Evolutionary conservation across 1,140 invertebrate genomes (phyloP).

Genomic region (Aphaenogaster floridana): DNA sequence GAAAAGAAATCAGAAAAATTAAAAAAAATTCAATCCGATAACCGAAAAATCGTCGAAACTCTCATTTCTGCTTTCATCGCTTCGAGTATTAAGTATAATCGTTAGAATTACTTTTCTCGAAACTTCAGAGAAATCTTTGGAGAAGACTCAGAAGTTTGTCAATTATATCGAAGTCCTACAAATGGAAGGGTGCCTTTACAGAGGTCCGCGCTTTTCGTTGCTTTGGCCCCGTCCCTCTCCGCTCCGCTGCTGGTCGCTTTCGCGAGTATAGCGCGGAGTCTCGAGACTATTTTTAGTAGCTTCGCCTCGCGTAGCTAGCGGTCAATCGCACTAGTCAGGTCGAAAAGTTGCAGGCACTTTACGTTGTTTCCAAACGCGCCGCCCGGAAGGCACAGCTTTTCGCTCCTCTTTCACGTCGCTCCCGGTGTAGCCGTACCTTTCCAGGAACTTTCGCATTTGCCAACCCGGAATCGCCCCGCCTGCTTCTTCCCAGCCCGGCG

Average conservation of each 20-base stretch:
- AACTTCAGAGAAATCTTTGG: neutral
- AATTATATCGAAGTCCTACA: neutral
- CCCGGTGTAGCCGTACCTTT: conserved; percentile 11
- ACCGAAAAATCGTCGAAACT: neutral
- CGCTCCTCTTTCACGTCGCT: conserved; percentile 27
- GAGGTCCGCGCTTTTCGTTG: neutral
- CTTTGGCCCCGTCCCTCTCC: neutral
- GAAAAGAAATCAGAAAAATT: neutral
- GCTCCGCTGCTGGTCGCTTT: conserved; percentile 8
- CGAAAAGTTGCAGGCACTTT: conserved; percentile 47
- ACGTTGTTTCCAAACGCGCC: conserved; percentile 35
- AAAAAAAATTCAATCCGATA: neutral
- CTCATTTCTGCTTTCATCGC: neutral
- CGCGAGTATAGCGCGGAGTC: conserved; percentile 5
- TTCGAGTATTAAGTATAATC: neutral
- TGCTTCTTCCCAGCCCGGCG: neutral
- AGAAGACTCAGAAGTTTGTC: neutral
- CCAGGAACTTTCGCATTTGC: conserved; percentile 38
- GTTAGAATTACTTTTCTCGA: conserved; percentile 1
- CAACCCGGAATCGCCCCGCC: neutral
- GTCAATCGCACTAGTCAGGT: conserved; percentile 57
- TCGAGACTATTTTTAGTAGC: conserved; percentile 56
- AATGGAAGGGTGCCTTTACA: neutral
- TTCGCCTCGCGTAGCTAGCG: conserved; percentile 19
- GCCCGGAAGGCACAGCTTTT: conserved; percentile 30